phyloP scores from a whole-genome alignment of 2,113 vertebrate genomes.

The Oenanthe oenanthe region DNA sequence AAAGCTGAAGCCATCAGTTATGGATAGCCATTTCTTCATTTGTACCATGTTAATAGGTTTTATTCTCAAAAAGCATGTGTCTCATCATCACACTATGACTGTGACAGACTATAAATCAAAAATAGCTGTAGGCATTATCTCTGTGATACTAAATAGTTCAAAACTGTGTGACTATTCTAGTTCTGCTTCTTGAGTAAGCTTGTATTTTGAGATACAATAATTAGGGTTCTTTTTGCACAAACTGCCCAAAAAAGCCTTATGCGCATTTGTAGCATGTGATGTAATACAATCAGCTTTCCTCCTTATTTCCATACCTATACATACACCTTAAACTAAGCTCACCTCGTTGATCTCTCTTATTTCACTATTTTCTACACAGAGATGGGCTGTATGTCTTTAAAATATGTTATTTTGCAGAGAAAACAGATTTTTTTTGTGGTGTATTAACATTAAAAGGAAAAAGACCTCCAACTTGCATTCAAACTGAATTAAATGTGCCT shows the following conservation, averaged over 20 bases:
- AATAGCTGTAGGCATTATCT: not conserved
- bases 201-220: not conserved
- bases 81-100: not conserved
- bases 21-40: not conserved
- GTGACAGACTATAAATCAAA: not conserved
- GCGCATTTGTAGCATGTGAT: not conserved
- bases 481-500: not conserved
- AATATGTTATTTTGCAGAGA: not conserved
- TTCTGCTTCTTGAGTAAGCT: not conserved
- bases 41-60: not conserved
- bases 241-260: not conserved
- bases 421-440: not conserved
- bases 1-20: not conserved
- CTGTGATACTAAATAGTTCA: not conserved
- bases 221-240: not conserved
- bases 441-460: not conserved
- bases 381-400: not conserved
- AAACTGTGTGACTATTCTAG: not conserved
- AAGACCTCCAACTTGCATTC: not conserved
- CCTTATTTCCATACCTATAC: not conserved
- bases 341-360: not conserved
- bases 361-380: not conserved
- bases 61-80: not conserved
- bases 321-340: not conserved
- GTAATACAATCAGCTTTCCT: not conserved